These are phyloP conservation scores for Allygus modestus DNA, from an alignment of 2,888 invertebrate genomes.

Conservation along the genomic window DNA sequence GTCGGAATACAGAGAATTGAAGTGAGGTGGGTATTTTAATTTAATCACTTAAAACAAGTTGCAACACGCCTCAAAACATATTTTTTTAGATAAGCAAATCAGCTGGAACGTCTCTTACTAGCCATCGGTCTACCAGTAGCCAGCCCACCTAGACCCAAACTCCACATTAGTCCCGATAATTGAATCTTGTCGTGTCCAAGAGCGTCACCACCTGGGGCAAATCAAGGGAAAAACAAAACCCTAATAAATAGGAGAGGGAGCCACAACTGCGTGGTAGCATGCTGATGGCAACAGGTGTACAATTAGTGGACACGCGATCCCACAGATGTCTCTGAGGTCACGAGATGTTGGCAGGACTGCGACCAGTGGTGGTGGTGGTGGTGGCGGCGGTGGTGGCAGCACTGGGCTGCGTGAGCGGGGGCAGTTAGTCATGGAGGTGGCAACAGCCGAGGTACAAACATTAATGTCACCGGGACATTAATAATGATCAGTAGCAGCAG, in stretches of 20 bases:
- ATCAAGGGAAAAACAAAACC: constrained; percentile 52
- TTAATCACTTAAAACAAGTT: too few species aligned
- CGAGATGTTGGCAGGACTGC: background rate
- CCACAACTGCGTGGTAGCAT: constrained; percentile 41
- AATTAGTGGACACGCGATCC: constrained; percentile 37
- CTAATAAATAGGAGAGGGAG: constrained; percentile 32
- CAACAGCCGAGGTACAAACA: constrained; percentile 36
- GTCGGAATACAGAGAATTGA: too few species aligned
- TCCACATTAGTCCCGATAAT: constrained; percentile 14
- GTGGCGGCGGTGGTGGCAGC: background rate
- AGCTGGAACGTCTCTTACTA: too few species aligned
- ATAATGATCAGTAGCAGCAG: constrained; percentile 22
- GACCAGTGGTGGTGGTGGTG: background rate
- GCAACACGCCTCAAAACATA: too few species aligned
- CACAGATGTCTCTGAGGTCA: constrained; percentile 45
- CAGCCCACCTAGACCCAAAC: too few species aligned
- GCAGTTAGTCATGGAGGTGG: constrained; percentile 34
- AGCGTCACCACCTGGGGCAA: constrained; percentile 23
- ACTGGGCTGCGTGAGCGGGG: constrained; percentile 39
- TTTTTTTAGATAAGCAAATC: too few species aligned
- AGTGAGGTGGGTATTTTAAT: too few species aligned
- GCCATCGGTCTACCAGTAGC: too few species aligned
- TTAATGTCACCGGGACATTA: constrained; percentile 41
- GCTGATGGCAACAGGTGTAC: constrained; percentile 46
- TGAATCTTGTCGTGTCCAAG: constrained; percentile 6